These are phyloP conservation scores for Yasuhikotakia modesta DNA, from an alignment of 2,797 vertebrate species.

Conservation along the genomic window DNA sequence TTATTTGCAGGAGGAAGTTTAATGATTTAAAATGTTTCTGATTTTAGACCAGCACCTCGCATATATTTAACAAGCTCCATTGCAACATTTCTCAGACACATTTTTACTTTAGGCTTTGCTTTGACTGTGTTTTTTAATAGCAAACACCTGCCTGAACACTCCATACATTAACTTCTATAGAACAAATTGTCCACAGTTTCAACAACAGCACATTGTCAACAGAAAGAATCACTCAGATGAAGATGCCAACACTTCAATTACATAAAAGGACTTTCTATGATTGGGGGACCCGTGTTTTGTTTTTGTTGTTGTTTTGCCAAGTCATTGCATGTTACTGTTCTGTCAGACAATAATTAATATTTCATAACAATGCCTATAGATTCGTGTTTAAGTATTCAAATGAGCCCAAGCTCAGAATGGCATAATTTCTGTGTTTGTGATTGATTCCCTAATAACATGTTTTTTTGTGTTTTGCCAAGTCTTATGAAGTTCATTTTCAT, in stretches of 20 bases:
- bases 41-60: constrained; percentile 40
- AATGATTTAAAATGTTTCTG: constrained; percentile 17
- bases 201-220: constrained; percentile 18
- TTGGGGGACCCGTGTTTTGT: constrained; percentile 5
- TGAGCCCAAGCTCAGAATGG: constrained; percentile 23
- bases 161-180: constrained; percentile 7
- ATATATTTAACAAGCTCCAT: constrained; percentile 30
- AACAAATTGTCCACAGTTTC: constrained; percentile 18
- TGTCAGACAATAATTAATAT: constrained; percentile 49
- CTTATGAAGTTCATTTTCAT: constrained; percentile 39
- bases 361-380: constrained; percentile 29
- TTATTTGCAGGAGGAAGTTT: constrained; percentile 22
- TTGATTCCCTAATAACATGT: constrained; percentile 31
- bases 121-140: neutral
- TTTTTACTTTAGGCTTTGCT: neutral
- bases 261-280: constrained; percentile 22
- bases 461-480: constrained; percentile 37
- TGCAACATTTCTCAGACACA: constrained; percentile 34
- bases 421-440: constrained; percentile 15
- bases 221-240: constrained; percentile 27
- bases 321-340: constrained; percentile 50
- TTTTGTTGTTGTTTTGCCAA: constrained; percentile 35
- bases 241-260: constrained; percentile 22
- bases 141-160: constrained; percentile 12
- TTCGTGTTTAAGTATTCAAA: constrained; percentile 20